phyloP scores from a whole-genome alignment of 2,797 vertebrate species.

The Acanthis flammea region DNA sequence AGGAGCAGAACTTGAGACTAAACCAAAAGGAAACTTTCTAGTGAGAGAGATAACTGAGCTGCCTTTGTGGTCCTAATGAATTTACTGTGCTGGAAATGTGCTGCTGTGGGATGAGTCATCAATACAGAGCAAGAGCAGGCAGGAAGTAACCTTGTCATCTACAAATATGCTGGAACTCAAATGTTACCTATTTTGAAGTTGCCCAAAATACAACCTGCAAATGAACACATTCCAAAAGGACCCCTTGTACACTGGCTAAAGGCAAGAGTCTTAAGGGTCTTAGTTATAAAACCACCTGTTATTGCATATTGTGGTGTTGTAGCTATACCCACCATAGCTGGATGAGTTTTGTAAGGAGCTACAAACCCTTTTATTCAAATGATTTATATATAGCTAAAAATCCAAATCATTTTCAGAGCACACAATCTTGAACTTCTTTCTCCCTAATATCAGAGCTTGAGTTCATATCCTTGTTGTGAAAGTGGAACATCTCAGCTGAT shows the following conservation, averaged over 20 bases:
- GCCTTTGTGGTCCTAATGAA: background rate
- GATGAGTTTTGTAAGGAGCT: background rate
- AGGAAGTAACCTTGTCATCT: background rate
- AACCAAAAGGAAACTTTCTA: background rate
- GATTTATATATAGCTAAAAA: background rate
- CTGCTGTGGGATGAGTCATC: background rate
- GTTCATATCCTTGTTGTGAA: background rate
- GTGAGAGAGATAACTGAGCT: background rate
- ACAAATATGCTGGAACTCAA: background rate
- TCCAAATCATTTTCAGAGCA: background rate
- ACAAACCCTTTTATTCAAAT: background rate
- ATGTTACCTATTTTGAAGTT: background rate
- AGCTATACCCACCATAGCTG: background rate
- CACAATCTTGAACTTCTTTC: background rate
- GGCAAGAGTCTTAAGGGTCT: background rate
- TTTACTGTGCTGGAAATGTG: background rate
- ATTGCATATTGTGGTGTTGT: background rate
- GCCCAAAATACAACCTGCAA: background rate
- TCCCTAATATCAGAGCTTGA: background rate
- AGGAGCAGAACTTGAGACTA: background rate
- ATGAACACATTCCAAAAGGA: background rate
- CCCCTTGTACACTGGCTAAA: background rate
- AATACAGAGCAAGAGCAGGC: background rate
- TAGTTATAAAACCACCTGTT: background rate
- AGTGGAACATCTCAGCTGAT: background rate